These are phyloP conservation scores for Pangasius djambal DNA, from an alignment of 2,797 vertebrate species.

Conservation along the genomic window DNA sequence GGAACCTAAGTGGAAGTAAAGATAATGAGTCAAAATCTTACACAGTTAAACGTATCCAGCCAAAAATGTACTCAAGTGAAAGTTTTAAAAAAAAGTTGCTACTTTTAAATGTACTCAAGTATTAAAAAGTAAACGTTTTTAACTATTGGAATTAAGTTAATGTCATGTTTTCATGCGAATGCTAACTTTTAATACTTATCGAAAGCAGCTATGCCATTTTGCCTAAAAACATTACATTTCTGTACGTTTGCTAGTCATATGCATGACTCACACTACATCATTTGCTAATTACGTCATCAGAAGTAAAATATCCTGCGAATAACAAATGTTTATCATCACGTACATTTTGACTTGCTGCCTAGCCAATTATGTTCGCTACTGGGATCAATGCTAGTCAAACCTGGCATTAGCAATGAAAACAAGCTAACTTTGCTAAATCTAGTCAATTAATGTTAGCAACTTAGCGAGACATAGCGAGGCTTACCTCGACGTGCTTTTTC, in stretches of 20 bases:
- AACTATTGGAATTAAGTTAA: neutral
- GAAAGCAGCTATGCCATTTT: neutral
- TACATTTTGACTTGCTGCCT: neutral
- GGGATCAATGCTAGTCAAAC: conserved; percentile 2
- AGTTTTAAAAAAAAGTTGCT: too few species aligned
- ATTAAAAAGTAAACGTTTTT: neutral
- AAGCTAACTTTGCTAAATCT: neutral
- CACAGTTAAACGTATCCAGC: neutral
- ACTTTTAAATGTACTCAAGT: too few species aligned
- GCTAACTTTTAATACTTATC: neutral
- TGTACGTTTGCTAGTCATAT: neutral
- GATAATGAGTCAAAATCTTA: neutral
- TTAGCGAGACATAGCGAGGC: neutral
- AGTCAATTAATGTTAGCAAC: neutral
- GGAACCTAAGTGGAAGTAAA: neutral
- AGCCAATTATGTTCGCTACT: neutral
- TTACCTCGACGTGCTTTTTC: neutral
- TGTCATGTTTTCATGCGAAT: too few species aligned
- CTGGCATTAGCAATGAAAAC: neutral
- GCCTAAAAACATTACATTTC: neutral
- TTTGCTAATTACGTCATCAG: neutral
- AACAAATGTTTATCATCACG: neutral
- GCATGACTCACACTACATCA: neutral
- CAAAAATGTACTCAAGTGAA: neutral
- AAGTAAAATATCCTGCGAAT: neutral